phyloP scores from a whole-genome alignment of 2,888 invertebrate species.

The Venusia cambrica region DNA sequence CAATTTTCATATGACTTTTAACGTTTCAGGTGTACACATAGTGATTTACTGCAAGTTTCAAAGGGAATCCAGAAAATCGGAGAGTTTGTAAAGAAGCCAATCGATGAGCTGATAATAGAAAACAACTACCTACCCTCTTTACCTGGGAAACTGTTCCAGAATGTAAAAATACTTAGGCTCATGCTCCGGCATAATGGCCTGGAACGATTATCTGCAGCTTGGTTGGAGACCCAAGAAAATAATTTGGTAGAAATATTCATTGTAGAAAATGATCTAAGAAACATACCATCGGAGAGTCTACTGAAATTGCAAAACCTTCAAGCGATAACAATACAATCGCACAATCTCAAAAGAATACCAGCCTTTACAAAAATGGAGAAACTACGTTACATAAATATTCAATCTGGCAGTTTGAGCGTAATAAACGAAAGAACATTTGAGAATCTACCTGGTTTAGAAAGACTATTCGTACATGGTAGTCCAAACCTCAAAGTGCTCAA shows the following conservation, averaged over 20 bases:
- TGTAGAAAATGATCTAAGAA: slow-evolving; percentile 90
- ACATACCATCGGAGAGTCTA: slow-evolving; percentile 89
- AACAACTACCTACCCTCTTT: slow-evolving; percentile 92
- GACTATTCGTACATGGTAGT: slow-evolving; percentile 87
- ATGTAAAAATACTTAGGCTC: slow-evolving; percentile 86
- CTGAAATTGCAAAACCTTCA: slow-evolving; percentile 87
- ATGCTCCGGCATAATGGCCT: slow-evolving; percentile 92
- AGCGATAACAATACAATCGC: slow-evolving; percentile 91
- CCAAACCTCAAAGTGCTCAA: slow-evolving; percentile 85
- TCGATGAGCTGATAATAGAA: slow-evolving; percentile 93
- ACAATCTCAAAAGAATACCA: slow-evolving; percentile 87
- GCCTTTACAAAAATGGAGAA: slow-evolving; percentile 86
- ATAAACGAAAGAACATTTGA: slow-evolving; percentile 86
- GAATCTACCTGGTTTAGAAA: slow-evolving; percentile 86
- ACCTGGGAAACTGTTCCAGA: slow-evolving; percentile 90
- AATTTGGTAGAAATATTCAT: slow-evolving; percentile 90
- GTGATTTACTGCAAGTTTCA: slow-evolving; percentile 88
- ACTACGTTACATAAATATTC: slow-evolving; percentile 87
- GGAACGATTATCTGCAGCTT: slow-evolving; percentile 89
- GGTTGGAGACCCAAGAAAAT: slow-evolving; percentile 89
- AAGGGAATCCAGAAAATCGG: slow-evolving; percentile 87
- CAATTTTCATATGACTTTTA: slow-evolving; percentile 5
- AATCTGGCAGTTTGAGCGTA: slow-evolving; percentile 84
- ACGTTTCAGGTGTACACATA: slow-evolving; percentile 92
- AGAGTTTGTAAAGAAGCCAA: slow-evolving; percentile 83